Conservation (phyloP, 2,888 invertebrate genomes). For the Stenolophus ochropezus region DNA sequence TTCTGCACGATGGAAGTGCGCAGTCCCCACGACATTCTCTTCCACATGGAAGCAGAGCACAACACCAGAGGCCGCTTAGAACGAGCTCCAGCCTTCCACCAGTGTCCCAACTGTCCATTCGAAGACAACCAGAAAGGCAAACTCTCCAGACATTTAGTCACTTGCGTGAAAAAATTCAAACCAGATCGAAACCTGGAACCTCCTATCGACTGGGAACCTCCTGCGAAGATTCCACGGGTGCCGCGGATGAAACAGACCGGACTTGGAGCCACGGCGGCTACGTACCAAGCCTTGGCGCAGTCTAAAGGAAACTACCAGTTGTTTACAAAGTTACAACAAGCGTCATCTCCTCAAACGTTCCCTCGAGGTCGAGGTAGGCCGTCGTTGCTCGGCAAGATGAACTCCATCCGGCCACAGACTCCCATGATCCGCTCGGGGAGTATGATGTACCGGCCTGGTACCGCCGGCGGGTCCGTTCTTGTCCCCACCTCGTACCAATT, state of each 20-base stretch:
- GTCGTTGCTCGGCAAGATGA: conserved; percentile 64
- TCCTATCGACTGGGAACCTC: conserved; percentile 93
- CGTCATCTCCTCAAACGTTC: conserved; percentile 27
- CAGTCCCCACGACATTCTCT: conserved; percentile 90
- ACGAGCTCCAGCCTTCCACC: conserved; percentile 89
- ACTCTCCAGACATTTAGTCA: conserved; percentile 88
- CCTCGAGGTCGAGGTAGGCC: conserved; percentile 68
- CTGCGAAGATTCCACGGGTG: conserved; percentile 92
- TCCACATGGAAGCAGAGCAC: conserved; percentile 94
- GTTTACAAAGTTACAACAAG: conserved; percentile 41
- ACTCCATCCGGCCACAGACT: conserved; percentile 62
- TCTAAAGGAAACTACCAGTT: conserved; percentile 73
- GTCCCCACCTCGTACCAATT: conserved; percentile 78
- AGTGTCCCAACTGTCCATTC: conserved; percentile 94
- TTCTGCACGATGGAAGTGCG: conserved; percentile 88
- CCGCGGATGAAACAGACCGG: conserved; percentile 71
- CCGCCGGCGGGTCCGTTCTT: conserved; percentile 75
- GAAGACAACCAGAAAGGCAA: conserved; percentile 96
- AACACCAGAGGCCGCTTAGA: conserved; percentile 88
- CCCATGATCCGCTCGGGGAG: conserved; percentile 68
- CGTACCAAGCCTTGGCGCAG: conserved; percentile 75
- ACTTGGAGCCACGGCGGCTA: conserved; percentile 67
- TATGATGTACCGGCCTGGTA: conserved; percentile 82
- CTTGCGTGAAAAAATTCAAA: conserved; percentile 92
- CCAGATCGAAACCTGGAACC: conserved; percentile 91